Percentiles rank a stretch among this genome's conserved stretches.
Conservation (phyloP, 2,797 vertebrate genomes). For the Chloroceryle inda region DNA sequence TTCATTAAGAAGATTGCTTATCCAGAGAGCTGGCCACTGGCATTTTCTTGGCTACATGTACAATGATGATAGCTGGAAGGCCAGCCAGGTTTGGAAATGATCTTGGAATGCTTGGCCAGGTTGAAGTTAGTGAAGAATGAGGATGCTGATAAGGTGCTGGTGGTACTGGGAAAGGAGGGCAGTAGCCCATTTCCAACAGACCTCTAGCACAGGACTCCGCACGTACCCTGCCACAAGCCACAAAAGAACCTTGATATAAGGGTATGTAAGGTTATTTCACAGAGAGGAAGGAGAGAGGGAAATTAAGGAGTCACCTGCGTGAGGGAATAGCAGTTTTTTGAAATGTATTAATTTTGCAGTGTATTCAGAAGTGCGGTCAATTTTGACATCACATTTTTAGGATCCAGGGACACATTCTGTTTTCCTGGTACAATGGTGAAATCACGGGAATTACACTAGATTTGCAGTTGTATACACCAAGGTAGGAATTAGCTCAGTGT, state of each 20-base stretch:
- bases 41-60: conserved; percentile 13
- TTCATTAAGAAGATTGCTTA: conserved; percentile 68
- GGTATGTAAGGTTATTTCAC: conserved; percentile 40
- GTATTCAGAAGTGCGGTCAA: neutral
- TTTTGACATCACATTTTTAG: neutral
- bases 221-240: neutral
- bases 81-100: conserved; percentile 24
- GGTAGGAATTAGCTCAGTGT: neutral
- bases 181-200: neutral
- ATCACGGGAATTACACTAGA: neutral
- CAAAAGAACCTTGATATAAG: neutral
- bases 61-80: conserved; percentile 42
- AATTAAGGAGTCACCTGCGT: neutral
- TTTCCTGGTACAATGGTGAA: neutral
- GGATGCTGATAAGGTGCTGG: neutral
- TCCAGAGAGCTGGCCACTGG: neutral
- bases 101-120: neutral
- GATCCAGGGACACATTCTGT: neutral
- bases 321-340: neutral
- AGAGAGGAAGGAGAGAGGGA: neutral
- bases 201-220: neutral
- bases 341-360: neutral
- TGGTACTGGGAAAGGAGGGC: neutral
- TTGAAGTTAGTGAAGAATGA: neutral
- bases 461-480: neutral